Evolutionary conservation across 2,888 invertebrate genomes (phyloP).

Genomic region (Mesodorylaimus sp.): DNA sequence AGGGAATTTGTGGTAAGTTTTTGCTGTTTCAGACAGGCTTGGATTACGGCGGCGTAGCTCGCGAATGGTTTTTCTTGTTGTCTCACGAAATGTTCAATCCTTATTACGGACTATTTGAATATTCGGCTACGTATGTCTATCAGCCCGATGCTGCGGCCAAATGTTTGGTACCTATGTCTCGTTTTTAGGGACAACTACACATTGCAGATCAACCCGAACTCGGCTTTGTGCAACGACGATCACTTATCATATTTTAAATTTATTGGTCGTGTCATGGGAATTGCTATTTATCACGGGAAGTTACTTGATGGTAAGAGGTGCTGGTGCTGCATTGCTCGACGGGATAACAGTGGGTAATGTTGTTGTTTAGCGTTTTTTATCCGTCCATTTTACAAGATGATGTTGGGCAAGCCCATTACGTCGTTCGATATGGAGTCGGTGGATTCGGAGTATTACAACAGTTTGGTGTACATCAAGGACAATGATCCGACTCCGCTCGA

Average conservation of each 20-base stretch:
- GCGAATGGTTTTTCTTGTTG: slow-evolving; percentile 95
- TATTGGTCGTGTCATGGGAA: slow-evolving; percentile 89
- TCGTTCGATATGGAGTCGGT: slow-evolving; percentile 97
- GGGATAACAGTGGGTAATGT: background rate
- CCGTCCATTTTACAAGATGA: slow-evolving; percentile 99
- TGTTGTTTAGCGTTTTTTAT: slow-evolving; percentile 70
- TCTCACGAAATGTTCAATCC: slow-evolving; percentile 99
- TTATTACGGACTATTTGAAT: slow-evolving; percentile 96
- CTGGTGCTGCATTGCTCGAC: background rate
- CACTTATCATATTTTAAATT: slow-evolving; percentile 95
- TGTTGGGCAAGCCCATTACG: slow-evolving; percentile 80
- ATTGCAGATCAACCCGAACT: slow-evolving; percentile 91
- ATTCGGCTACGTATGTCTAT: slow-evolving; percentile 74
- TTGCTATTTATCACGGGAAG: slow-evolving; percentile 98
- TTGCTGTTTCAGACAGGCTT: slow-evolving; percentile 40
- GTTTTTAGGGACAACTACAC: slow-evolving; percentile 76
- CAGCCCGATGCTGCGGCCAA: slow-evolving; percentile 1
- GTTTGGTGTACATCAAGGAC: slow-evolving; percentile 78
- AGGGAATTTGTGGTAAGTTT: background rate
- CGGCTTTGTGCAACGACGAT: slow-evolving; percentile 90
- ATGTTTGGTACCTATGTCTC: slow-evolving; percentile 3
- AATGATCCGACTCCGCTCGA: slow-evolving; percentile 87
- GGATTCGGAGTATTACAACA: slow-evolving; percentile 95
- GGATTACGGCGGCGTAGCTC: slow-evolving; percentile 86
- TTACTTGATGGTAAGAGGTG: slow-evolving; percentile 63